A percentile compares a stretch with the other conserved stretches of the same genome.
Conservation (phyloP, 2,888 invertebrate genomes). For the Fragum sueziense region DNA sequence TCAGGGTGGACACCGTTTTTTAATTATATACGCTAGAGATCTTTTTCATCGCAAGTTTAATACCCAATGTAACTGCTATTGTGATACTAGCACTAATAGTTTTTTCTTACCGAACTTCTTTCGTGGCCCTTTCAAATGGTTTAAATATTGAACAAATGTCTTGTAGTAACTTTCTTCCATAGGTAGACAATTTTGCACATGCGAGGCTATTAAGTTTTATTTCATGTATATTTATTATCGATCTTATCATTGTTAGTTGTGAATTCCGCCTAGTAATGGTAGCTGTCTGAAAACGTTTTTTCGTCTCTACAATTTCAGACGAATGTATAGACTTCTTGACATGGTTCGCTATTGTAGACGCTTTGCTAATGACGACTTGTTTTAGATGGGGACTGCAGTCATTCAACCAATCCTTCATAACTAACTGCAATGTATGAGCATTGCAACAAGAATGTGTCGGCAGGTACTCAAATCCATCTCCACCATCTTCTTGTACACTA, state of each 20-base stretch:
- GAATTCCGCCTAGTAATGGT: too few species aligned
- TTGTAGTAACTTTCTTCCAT: not conserved
- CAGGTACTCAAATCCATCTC: not conserved
- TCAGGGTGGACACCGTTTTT: slow-evolving; percentile 28
- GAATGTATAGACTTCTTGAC: not conserved
- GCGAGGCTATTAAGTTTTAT: not conserved
- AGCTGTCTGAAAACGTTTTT: not conserved
- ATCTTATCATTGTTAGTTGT: not conserved
- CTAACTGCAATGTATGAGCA: not conserved
- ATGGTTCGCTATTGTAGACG: not conserved
- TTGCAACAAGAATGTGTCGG: not conserved
- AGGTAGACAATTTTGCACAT: not conserved
- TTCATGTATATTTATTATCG: not conserved
- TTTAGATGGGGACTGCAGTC: not conserved
- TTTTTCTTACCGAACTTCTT: not conserved
- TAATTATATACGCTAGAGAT: slow-evolving; percentile 28
- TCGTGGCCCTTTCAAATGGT: slow-evolving; percentile 16
- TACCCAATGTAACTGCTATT: slow-evolving; percentile 17
- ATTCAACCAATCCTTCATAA: not conserved
- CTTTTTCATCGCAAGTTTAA: slow-evolving; percentile 2
- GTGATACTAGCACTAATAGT: slow-evolving; percentile 25
- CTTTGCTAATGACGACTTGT: not conserved
- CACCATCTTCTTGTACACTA: not conserved
- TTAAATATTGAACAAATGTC: slow-evolving; percentile 9
- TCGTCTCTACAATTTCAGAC: not conserved